Conservation (phyloP, 2,888 invertebrate species). For the Drosophila diplacantha region DNA sequence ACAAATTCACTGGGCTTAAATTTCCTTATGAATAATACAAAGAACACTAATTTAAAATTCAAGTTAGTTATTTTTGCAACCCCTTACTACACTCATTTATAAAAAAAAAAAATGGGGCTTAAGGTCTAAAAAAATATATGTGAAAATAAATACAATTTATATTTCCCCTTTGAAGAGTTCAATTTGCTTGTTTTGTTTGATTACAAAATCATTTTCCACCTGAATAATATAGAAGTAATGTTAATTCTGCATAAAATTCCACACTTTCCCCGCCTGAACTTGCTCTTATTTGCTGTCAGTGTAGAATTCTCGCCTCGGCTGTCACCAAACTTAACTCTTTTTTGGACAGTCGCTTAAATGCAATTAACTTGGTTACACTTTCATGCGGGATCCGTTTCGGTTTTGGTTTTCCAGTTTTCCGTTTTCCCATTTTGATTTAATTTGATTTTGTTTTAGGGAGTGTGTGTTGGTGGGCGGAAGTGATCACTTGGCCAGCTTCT, state of each 20-base stretch:
- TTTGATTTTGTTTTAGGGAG: not conserved
- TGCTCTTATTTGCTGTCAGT: slow-evolving; percentile 3
- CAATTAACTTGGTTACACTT: slow-evolving; percentile 33
- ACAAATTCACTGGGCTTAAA: too few species aligned
- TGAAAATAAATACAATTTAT: not conserved
- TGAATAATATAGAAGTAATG: not conserved
- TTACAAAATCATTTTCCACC: not conserved
- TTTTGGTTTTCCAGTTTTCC: slow-evolving; percentile 17
- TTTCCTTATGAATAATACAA: too few species aligned
- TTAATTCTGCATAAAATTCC: not conserved
- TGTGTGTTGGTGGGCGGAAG: slow-evolving; percentile 40
- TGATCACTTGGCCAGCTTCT: slow-evolving; percentile 35
- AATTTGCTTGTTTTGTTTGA: not conserved
- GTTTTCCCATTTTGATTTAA: slow-evolving; percentile 11
- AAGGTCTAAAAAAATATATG: not conserved
- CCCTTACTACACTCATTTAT: too few species aligned
- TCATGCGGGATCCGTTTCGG: slow-evolving; percentile 25
- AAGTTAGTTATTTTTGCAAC: not conserved
- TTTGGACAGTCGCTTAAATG: slow-evolving; percentile 32
- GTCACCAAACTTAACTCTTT: not conserved
- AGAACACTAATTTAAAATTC: not conserved
- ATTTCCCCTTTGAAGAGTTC: not conserved
- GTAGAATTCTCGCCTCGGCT: slow-evolving; percentile 16
- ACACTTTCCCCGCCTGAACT: not conserved
- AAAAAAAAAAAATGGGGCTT: too few species aligned